A percentile compares a stretch with the other conserved stretches of the same genome.
Conservation (phyloP, 2,113 vertebrate species). For the Eonycteris spelaea region DNA sequence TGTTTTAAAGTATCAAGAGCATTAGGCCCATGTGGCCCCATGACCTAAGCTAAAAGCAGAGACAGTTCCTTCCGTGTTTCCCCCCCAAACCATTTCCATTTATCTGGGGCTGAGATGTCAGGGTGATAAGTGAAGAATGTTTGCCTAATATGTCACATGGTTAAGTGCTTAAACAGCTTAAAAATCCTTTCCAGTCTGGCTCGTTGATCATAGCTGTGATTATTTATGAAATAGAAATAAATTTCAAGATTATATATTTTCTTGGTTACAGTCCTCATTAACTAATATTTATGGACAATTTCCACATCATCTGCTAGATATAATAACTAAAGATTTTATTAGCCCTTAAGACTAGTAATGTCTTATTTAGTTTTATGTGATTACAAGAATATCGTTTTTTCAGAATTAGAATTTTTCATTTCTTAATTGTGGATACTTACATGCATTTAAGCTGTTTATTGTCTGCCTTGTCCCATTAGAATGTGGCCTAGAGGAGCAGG, state of each 20-base stretch:
- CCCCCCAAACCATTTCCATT: neutral
- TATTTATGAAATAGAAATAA: neutral
- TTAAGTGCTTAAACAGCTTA: neutral
- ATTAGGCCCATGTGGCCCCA: neutral
- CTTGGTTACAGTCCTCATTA: neutral
- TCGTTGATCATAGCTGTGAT: neutral
- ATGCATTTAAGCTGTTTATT: neutral
- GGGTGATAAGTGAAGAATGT: neutral
- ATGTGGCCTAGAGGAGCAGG: neutral
- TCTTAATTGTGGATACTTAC: neutral
- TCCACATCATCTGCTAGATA: neutral
- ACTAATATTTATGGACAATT: neutral
- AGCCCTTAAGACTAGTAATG: neutral
- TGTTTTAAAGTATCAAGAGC: neutral
- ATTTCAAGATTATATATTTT: slow-evolving; percentile 13
- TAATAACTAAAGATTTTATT: neutral
- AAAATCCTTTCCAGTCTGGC: neutral
- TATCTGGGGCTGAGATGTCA: neutral
- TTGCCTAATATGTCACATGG: neutral
- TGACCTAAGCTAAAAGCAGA: neutral
- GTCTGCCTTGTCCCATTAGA: neutral
- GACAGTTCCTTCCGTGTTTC: neutral
- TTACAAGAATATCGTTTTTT: neutral
- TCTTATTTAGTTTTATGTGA: neutral
- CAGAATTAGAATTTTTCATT: neutral